Percentiles rank a stretch among this genome's conserved stretches.
Conservation (phyloP, 2,888 invertebrate species). For the Julus scanicus region DNA sequence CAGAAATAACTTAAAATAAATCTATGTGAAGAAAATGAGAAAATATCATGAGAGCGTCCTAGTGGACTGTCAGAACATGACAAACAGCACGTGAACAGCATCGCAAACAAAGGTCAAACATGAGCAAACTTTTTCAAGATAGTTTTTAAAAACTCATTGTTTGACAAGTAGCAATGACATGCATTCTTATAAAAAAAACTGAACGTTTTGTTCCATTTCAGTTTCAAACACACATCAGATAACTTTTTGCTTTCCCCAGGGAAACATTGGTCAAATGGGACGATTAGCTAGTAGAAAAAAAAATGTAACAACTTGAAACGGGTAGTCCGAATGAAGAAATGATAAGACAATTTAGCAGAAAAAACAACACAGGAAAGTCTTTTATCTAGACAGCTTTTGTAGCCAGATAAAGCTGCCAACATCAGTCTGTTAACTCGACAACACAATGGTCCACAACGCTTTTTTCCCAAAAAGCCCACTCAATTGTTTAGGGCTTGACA, state of each 20-base stretch:
- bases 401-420: background rate
- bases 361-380: background rate
- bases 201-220: background rate
- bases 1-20: too few relatives aligned
- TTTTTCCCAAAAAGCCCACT: background rate
- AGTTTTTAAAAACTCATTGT: background rate
- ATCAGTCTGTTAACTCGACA: background rate
- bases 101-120: background rate
- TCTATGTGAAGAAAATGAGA: too few relatives aligned
- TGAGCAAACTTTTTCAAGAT: background rate
- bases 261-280: background rate
- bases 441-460: background rate
- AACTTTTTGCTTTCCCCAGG: background rate
- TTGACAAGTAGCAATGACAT: background rate
- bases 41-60: background rate
- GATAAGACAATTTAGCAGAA: background rate
- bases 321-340: background rate
- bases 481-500: background rate
- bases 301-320: background rate
- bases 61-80: background rate
- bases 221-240: background rate
- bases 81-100: background rate
- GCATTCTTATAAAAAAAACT: background rate
- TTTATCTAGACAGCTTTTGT: background rate
- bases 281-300: background rate